These are phyloP conservation scores for Rhinogobio ventralis DNA, from an alignment of 2,797 vertebrate species.

Conservation along the genomic window DNA sequence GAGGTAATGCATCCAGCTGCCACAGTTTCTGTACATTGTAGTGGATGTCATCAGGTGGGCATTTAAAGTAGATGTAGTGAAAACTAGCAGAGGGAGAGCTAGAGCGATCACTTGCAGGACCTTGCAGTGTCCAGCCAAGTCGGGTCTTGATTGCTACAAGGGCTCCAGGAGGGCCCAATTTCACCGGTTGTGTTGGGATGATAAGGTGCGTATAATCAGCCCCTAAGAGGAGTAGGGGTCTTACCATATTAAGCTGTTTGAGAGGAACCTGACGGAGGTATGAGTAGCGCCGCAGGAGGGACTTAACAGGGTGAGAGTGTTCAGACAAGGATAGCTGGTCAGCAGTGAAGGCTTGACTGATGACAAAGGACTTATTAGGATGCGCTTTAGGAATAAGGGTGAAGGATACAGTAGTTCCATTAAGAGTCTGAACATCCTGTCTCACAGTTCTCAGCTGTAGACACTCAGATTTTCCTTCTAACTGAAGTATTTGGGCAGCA, in stretches of 20 bases:
- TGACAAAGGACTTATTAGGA: not conserved
- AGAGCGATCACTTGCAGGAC: slow-evolving; percentile 15
- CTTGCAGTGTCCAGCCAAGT: slow-evolving; percentile 46
- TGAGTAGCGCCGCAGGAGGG: not conserved
- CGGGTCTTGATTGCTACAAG: not conserved
- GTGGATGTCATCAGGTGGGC: slow-evolving; percentile 30
- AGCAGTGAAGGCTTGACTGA: too few relatives aligned
- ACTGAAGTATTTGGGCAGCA: slow-evolving; percentile 7
- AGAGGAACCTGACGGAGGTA: not conserved
- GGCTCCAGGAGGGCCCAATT: not conserved
- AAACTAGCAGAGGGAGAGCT: not conserved
- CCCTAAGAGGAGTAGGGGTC: not conserved
- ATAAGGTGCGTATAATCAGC: not conserved
- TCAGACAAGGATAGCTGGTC: too few relatives aligned
- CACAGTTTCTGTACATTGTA: slow-evolving; percentile 26
- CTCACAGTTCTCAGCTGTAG: slow-evolving; percentile 20
- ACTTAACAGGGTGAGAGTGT: not conserved
- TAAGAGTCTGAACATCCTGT: not conserved
- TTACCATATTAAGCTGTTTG: not conserved
- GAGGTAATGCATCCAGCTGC: slow-evolving; percentile 32
- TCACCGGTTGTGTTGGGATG: not conserved
- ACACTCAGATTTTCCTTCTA: slow-evolving; percentile 17
- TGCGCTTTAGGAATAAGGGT: slow-evolving; percentile 1
- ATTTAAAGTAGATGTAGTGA: slow-evolving; percentile 5
- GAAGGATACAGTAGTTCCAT: not conserved